Base-by-base conservation (phyloP, 1,140 invertebrate species). In the Augochlora pura region DNA sequence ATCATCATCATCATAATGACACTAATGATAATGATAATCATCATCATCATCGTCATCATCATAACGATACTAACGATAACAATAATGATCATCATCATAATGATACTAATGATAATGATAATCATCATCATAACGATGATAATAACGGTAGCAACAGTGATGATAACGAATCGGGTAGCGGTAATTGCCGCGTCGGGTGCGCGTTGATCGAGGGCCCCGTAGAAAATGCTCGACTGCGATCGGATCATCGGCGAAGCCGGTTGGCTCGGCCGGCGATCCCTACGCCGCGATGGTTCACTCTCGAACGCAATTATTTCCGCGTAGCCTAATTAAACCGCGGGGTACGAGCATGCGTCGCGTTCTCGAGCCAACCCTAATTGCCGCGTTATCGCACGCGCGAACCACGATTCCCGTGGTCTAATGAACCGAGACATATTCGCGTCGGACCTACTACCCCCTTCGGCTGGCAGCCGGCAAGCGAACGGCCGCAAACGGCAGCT, bases 331-430 rank as follows among this genome's bases (percentile, higher is more conserved):
- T 63, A 63, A 63, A 52, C 49, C 49, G 49, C 25, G 60, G 46
- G 65, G 21, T 14, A 46, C 65, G 65, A 67, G 65, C 39, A 23
- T n/a, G 23, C 38, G 54, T 52, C 65, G 39, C 65, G 65, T 67
- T 67, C 39, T 67, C 39, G 38, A 27, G 27, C 10, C 60, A 27
- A 63, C 60, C 60, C 60, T 63, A 80, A 75, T 80, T 68, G 49
- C 72, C 64, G 64, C 32, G 64, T 75, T 67, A 74, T 80, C 77
- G 71, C 70, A 52, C 63, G 25, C 42, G 49, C 8, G 23, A 46
- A 59, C 27, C n/a, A 23, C 64, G 52, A 76, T 76, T 80, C 25
- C 57, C 38, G 54, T 46, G 54, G 39, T 62, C 54, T 64, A 63
- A 63, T 63, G 60, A 63, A 63, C 60, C 60, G 60, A 63, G 60